Conservation (phyloP, 2,797 vertebrate genomes). For the Melanotaenia nigrans region DNA sequence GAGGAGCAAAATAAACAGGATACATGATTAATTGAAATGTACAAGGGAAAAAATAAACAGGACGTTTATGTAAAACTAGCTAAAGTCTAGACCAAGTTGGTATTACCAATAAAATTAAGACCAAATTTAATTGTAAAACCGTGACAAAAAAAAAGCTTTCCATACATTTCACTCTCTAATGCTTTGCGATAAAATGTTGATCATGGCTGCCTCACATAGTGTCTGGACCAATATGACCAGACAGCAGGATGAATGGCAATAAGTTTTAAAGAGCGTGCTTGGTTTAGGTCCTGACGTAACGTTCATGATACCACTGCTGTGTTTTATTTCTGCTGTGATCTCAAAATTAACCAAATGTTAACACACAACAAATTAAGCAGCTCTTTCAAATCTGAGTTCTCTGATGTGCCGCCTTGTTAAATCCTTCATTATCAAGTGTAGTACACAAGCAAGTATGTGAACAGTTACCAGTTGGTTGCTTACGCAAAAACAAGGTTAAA, state of each 20-base stretch:
- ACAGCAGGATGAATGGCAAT: no score
- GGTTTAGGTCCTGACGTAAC: no score
- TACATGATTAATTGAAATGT: background rate
- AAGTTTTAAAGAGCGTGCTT: no score
- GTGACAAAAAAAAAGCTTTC: background rate
- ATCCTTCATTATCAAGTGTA: background rate
- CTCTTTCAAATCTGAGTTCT: background rate
- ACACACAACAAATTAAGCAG: background rate
- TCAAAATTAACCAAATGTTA: no score
- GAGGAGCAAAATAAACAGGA: background rate
- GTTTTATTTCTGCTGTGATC: no score
- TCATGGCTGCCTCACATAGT: background rate
- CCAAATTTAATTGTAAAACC: background rate
- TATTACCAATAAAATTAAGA: background rate
- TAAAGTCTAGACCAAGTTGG: background rate
- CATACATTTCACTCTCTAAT: background rate
- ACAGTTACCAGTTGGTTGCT: no score
- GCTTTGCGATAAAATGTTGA: background rate
- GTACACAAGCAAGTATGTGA: background rate
- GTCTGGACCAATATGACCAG: no score
- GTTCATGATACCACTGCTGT: no score
- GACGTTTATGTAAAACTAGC: background rate
- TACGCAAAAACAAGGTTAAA: no score
- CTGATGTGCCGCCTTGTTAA: background rate
- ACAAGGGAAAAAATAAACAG: background rate